These are phyloP conservation scores for Spatulosminthurus flaviceps DNA, from an alignment of 2,888 invertebrate genomes.

Conservation along the genomic window DNA sequence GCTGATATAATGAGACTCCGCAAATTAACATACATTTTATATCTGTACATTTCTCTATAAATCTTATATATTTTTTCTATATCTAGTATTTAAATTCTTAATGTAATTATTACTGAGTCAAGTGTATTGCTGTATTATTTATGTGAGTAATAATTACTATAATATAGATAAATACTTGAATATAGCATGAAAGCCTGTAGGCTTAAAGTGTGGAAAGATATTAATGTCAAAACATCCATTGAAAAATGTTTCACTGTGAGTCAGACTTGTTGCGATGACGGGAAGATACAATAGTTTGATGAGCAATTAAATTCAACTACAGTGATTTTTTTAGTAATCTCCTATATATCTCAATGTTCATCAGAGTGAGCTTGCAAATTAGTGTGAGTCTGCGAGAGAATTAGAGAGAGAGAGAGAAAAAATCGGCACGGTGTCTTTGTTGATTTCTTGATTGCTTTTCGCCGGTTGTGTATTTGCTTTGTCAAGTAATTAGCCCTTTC, in stretches of 20 bases:
- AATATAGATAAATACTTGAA: background rate
- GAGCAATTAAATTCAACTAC: background rate
- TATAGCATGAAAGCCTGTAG: background rate
- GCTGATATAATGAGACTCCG: background rate
- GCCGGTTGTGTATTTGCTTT: background rate
- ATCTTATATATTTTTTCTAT: too few relatives aligned
- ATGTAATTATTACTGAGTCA: background rate
- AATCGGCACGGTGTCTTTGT: background rate
- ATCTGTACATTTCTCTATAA: too few relatives aligned
- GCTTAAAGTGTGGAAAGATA: background rate
- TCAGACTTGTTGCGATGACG: too few relatives aligned
- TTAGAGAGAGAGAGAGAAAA: too few relatives aligned
- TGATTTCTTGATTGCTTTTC: conserved; percentile 12
- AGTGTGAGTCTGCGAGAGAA: background rate
- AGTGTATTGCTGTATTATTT: background rate
- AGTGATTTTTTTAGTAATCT: background rate
- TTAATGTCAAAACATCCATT: background rate
- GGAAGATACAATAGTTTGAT: too few relatives aligned
- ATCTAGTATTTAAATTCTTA: background rate
- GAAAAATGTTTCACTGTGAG: background rate
- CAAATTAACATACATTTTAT: too few relatives aligned
- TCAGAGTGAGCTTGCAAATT: conserved; percentile 2
- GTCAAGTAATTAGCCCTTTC: background rate
- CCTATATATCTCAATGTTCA: background rate
- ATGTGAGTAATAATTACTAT: conserved; percentile 8